These are phyloP conservation scores for Anhinga rufa DNA, from an alignment of 2,113 vertebrate genomes.

Conservation along the genomic window DNA sequence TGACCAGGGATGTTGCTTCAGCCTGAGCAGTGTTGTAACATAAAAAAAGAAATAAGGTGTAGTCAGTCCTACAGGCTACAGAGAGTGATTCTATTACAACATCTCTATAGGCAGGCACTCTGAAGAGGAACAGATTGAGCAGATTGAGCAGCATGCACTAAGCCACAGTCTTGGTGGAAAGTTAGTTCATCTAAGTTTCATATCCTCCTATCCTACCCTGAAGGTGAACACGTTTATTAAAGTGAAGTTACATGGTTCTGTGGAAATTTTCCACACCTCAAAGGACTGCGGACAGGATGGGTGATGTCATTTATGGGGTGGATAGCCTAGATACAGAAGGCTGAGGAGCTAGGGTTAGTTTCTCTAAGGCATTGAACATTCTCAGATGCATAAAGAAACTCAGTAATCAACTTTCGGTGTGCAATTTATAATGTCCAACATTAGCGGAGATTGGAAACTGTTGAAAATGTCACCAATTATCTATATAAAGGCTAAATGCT, in stretches of 20 bases:
- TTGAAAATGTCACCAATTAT: conserved; percentile 55
- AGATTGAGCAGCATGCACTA: not conserved
- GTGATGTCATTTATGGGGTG: not conserved
- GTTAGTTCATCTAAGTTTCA: not conserved
- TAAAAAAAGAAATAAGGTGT: not conserved
- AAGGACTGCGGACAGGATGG: not conserved
- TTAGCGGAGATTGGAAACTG: not conserved
- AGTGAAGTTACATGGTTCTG: not conserved
- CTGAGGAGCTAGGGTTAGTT: not conserved
- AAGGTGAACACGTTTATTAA: not conserved
- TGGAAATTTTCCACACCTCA: not conserved
- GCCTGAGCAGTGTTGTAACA: not conserved
- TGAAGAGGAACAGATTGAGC: not conserved
- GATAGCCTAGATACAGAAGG: not conserved
- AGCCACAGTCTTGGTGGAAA: not conserved
- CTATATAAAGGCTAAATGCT: conserved; percentile 17
- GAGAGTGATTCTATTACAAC: not conserved
- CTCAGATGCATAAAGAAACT: not conserved
- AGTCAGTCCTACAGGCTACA: not conserved
- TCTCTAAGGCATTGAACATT: not conserved
- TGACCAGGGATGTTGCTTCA: not conserved
- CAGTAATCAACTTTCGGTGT: not conserved
- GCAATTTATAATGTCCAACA: conserved; percentile 42
- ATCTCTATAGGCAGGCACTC: not conserved
- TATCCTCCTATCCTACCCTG: not conserved